A percentile compares a stretch with the other conserved stretches of the same genome.
Conservation (phyloP, 37 sponge, comb jelly and placozoan species). For the Ianthella basta region DNA sequence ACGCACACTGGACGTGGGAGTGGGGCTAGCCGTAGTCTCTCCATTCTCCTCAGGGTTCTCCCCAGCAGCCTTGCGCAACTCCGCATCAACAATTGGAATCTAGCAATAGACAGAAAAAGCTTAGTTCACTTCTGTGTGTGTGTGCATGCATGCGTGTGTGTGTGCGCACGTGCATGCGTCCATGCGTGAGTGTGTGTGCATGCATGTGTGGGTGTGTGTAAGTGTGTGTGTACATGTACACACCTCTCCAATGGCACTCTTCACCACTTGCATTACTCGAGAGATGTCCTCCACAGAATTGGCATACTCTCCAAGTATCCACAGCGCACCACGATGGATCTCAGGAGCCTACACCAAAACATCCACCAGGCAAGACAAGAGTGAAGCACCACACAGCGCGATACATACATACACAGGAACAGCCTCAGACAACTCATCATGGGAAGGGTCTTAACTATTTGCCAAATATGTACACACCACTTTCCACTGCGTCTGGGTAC, state of each 20-base stretch:
- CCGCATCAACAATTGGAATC: constrained; percentile 97
- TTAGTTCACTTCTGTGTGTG: too few species aligned
- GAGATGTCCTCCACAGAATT: constrained; percentile 85
- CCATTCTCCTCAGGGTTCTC: constrained; percentile 68
- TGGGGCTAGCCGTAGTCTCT: constrained; percentile 2
- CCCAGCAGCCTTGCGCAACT: constrained; percentile 86
- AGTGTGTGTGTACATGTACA: not conserved
- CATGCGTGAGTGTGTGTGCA: too few species aligned
- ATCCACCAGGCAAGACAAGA: not conserved
- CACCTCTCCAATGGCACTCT: constrained; percentile 88
- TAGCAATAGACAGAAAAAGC: constrained; percentile 12
- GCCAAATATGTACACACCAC: too few species aligned
- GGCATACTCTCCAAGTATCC: constrained; percentile 99
- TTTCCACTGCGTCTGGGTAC: too few species aligned
- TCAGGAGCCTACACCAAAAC: constrained; percentile 4
- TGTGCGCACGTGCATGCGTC: too few species aligned
- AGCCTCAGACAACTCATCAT: too few species aligned
- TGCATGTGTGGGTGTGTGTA: too few species aligned
- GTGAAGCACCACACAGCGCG: not conserved
- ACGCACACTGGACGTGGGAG: constrained; percentile 14
- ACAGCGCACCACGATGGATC: constrained; percentile 81
- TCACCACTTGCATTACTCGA: constrained; percentile 77
- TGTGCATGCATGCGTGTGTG: too few species aligned
- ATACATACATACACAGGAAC: not conserved
- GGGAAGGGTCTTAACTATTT: too few species aligned